Base-by-base conservation (phyloP, 2,113 vertebrate species). In the Callorhinus ursinus region DNA sequence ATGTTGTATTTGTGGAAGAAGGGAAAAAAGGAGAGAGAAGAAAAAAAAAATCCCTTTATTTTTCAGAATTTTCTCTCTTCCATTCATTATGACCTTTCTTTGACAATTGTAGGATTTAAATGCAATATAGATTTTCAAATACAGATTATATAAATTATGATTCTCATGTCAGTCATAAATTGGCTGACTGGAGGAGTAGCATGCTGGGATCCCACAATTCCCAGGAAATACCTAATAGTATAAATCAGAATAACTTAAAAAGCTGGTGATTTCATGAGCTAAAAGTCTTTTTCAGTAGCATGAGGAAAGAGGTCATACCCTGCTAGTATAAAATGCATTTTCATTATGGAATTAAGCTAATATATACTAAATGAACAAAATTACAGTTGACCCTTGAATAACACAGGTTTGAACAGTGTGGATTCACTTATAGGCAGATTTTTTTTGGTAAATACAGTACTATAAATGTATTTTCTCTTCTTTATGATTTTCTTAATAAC, bases 251-350 rank as follows among this genome's bases (percentile, higher is more conserved):
- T 95, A 76, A 95, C 49, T 67, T 69, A 69, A 93, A 95, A 95
- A 81, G 46, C 69, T 97, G 82, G 46, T 97, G 83, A 93, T 96
- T 97, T 98, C 71, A 92, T 93, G 36, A 87, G 69, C 92, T 87
- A 87, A 93, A 80, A 57, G 86, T 31, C 71, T 82, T 94, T 88
- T 82, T 77, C 67, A 87, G 10, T 90, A 90, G 55, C n/a, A 3
- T 53, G 67, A 97, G n/a, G 22, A 51, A 93, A 95, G 63, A 92
- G 22, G n/a, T 77, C 51, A 88, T 6, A 36, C 90, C 84, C 53
- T 96, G 33, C 82, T 90, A 55, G 28, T 26, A 2, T 81, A 83
- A 89, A 85, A 72, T 39, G 8, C 6, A 67, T 92, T 72, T 65
- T 87, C 63, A 46, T 85, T 87, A n/a, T 85, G 42, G 33, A 65